Percentiles rank a stretch among this genome's conserved stretches.
These are phyloP conservation scores for Solenopsis fugax DNA, from an alignment of 1,140 invertebrate genomes.

Conservation along the genomic window DNA sequence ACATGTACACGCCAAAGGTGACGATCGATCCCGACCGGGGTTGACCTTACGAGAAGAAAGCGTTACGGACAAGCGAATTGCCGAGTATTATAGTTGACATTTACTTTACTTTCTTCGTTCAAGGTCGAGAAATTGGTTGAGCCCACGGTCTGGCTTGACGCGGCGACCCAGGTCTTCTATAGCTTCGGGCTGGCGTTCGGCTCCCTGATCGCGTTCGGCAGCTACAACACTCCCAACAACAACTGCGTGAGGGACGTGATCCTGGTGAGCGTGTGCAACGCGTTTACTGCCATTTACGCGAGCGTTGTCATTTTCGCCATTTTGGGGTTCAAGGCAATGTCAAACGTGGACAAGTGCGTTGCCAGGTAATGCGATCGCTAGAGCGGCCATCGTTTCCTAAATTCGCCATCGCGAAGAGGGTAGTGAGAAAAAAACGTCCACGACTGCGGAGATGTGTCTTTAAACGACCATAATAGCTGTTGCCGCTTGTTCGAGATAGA, in stretches of 20 bases:
- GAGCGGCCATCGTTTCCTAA: constrained; percentile 60
- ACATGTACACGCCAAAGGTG: constrained; percentile 97
- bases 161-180: constrained; percentile 98
- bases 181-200: constrained; percentile 97
- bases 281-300: constrained; percentile 97
- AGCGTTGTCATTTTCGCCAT: constrained; percentile 97
- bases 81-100: constrained; percentile 68
- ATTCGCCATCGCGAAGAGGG: constrained; percentile 55
- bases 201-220: constrained; percentile 96
- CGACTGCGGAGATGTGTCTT: constrained; percentile 47
- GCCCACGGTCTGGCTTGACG: constrained; percentile 96
- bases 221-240: constrained; percentile 96
- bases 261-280: constrained; percentile 95
- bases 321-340: constrained; percentile 94
- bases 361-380: constrained; percentile 88
- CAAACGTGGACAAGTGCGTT: constrained; percentile 93
- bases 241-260: constrained; percentile 96
- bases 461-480: constrained; percentile 36
- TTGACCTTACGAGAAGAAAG: background rate
- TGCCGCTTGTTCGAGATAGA: constrained; percentile 14
- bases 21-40: background rate
- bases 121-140: constrained; percentile 93
- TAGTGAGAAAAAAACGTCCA: constrained; percentile 32
- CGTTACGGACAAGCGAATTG: background rate
- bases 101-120: constrained; percentile 33